A percentile compares a stretch with the other conserved stretches of the same genome.
These are phyloP conservation scores for Crotalus viridis DNA, from an alignment of 2,113 vertebrate species.

Conservation along the genomic window DNA sequence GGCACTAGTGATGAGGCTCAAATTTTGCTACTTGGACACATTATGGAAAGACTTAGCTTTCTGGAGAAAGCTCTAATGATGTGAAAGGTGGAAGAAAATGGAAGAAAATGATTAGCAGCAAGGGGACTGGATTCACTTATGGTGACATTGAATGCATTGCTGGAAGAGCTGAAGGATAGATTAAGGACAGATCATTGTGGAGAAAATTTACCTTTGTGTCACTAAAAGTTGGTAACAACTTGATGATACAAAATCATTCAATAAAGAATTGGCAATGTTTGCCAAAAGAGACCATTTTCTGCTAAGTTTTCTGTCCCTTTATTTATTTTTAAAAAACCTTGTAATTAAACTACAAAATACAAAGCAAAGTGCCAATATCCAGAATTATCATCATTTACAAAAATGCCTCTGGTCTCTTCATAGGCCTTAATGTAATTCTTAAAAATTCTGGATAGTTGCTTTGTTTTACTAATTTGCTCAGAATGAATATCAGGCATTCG, in stretches of 20 bases:
- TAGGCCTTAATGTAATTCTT: neutral
- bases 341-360: neutral
- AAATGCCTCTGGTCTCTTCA: neutral
- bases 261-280: neutral
- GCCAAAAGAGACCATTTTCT: neutral
- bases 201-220: neutral
- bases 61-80: neutral
- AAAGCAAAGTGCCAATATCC: neutral
- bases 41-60: too few species aligned
- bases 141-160: neutral
- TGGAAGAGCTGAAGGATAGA: neutral
- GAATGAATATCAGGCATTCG: neutral
- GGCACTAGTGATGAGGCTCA: too few species aligned
- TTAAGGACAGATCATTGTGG: neutral
- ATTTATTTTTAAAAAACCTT: neutral
- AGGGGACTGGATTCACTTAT: neutral
- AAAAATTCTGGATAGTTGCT: neutral
- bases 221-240: neutral
- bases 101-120: neutral
- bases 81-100: neutral
- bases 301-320: neutral
- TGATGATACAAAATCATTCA: neutral
- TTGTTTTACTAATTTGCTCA: neutral
- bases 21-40: too few species aligned
- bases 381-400: neutral